These are phyloP conservation scores for Ennomos quercinarius DNA, from an alignment of 2,888 invertebrate genomes.

Conservation along the genomic window DNA sequence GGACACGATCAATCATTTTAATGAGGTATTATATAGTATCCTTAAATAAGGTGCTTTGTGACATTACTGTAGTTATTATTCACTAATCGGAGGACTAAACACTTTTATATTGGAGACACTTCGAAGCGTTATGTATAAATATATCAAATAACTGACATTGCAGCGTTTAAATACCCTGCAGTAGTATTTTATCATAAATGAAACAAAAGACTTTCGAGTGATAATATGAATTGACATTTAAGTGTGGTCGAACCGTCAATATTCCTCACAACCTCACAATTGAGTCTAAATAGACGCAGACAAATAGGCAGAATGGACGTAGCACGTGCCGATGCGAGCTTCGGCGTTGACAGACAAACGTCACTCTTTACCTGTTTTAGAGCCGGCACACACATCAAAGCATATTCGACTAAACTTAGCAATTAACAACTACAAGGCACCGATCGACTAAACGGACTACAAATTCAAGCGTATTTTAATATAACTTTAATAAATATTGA, in stretches of 20 bases:
- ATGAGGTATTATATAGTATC: background rate
- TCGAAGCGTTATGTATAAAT: no score
- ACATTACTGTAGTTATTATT: no score
- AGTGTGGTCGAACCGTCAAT: background rate
- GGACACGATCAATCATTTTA: no score
- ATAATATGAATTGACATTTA: background rate
- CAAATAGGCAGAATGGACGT: constrained; percentile 10
- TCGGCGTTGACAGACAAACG: constrained; percentile 20
- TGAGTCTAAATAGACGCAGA: constrained; percentile 5
- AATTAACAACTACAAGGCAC: constrained; percentile 61
- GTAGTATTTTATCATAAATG: background rate
- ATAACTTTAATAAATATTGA: constrained; percentile 60
- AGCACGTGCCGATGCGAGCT: constrained; percentile 18
- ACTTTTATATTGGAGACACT: no score
- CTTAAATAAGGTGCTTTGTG: constrained; percentile 8
- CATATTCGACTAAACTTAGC: constrained; percentile 39
- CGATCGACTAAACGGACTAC: constrained; percentile 65
- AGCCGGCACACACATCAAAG: constrained; percentile 36
- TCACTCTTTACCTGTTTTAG: constrained; percentile 24
- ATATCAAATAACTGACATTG: no score
- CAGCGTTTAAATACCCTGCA: no score
- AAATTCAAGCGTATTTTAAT: constrained; percentile 72
- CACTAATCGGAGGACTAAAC: no score
- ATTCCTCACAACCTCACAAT: background rate
- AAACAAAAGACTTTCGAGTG: background rate